Evolutionary conservation across 2,113 vertebrate species (phyloP), one percentile per base, ranked within the genome.

Genomic region (Cnemophilus loriae): DNA sequence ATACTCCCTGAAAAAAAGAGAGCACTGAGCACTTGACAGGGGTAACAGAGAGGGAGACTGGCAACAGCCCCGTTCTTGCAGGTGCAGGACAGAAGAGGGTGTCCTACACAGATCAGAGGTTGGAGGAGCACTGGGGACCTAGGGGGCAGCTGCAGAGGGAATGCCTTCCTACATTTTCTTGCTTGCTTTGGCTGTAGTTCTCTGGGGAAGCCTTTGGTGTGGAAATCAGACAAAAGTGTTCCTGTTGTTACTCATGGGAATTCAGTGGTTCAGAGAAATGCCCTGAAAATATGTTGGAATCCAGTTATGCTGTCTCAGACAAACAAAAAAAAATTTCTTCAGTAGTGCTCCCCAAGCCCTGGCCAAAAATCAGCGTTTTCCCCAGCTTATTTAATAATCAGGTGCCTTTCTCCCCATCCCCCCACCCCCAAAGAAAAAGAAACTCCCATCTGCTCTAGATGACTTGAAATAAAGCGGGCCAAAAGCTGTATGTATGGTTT

Each of bases 401-500:
- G 73, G 23, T 87, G 77, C 84, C n/a, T 81, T 90, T 90, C 47
- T 83, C 18, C 39, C 56, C 42, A 44, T 24, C 33, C 27, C 47
- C 16, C 37, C 16, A 11, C 28, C 11, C 6, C 50, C 3, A 0
- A 39, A 74, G 27, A 6, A 49, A 56, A 53, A 65, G 61, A 63
- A 84, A 26, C 28, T 23, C 42, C 55, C 23, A 81, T 93, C 87
- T 96, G 88, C 87, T 93, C 68, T 89, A 89, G 82, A 90, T 93
- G 74, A 88, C 73, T 94, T 68, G 82, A 89, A 94, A 94, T 93
- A 93, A 93, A 95, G 49, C 41, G 63, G 80, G 37, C 56, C 82
- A 95, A 89, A 84, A 81, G 69, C 68, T 81, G 41, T 79, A 32
- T 75, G 79, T 92, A 90, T 59, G 30, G 63, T 76, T 81, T 76